Percentiles rank a stretch among this genome's conserved stretches.
Conservation (phyloP, 2,113 vertebrate genomes). For the Galbula dea region DNA sequence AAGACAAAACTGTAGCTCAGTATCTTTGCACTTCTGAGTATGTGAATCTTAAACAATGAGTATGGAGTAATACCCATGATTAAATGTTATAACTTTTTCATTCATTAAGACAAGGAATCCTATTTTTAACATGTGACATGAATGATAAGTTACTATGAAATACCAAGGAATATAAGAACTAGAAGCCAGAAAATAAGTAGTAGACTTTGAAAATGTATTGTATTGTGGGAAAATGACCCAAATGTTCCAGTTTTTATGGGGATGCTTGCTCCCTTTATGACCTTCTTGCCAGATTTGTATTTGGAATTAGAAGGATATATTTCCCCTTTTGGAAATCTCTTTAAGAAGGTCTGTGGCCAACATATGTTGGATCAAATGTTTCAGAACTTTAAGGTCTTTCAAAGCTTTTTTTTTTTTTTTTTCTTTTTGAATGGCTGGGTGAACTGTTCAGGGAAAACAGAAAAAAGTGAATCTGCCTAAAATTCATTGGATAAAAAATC, state of each 20-base stretch:
- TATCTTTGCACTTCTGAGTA: background rate
- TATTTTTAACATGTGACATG: background rate
- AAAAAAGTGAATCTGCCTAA: background rate
- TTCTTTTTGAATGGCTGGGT: background rate
- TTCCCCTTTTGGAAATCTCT: conserved; percentile 29
- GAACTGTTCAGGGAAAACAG: background rate
- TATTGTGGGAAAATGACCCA: conserved; percentile 24
- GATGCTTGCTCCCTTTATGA: background rate
- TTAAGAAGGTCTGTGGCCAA: conserved; percentile 28
- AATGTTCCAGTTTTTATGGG: conserved; percentile 34
- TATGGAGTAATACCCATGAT: background rate
- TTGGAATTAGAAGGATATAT: conserved; percentile 30
- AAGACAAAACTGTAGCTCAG: background rate
- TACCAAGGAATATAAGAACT: conserved; percentile 18
- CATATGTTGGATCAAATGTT: conserved; percentile 41
- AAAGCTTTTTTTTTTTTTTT: background rate
- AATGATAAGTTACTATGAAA: conserved; percentile 28
- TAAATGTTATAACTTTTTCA: conserved; percentile 10
- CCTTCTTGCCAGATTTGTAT: conserved; percentile 49
- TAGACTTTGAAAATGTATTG: conserved; percentile 24
- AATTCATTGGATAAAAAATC: conserved; percentile 10
- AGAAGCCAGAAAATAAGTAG: conserved; percentile 6
- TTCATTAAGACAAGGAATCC: background rate
- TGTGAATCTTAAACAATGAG: background rate
- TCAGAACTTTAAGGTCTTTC: conserved; percentile 23